phyloP scores from a whole-genome alignment of 2,113 vertebrate genomes.

The Casuarius casuarius region DNA sequence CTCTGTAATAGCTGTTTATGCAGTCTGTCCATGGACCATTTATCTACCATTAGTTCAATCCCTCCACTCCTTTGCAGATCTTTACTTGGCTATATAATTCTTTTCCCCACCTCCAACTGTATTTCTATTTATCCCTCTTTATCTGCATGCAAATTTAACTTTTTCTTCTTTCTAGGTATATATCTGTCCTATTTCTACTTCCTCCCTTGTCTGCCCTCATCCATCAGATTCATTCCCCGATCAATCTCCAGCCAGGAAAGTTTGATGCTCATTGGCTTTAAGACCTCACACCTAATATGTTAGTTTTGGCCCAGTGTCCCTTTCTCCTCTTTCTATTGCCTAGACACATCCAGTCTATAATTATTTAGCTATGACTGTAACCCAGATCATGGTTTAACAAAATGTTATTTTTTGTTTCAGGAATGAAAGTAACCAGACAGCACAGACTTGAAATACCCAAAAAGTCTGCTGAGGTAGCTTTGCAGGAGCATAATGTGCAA shows the following conservation, averaged over 20 bases:
- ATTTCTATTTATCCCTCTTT: not conserved
- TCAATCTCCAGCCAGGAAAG: not conserved
- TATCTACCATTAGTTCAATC: not conserved
- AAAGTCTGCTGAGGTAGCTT: not conserved
- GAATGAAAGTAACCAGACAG: not conserved
- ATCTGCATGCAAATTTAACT: not conserved
- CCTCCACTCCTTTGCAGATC: not conserved
- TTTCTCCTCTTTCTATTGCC: not conserved
- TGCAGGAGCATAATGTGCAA: not conserved
- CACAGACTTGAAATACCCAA: not conserved
- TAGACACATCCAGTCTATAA: not conserved
- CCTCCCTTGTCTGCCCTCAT: not conserved
- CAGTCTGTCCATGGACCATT: not conserved
- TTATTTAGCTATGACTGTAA: not conserved
- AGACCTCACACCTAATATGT: not conserved
- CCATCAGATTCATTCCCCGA: not conserved
- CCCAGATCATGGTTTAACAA: not conserved
- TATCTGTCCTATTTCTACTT: not conserved
- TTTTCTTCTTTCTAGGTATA: not conserved
- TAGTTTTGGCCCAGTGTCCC: not conserved
- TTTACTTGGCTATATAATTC: not conserved
- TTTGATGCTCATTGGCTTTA: not conserved
- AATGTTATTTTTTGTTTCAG: not conserved
- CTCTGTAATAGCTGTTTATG: not conserved
- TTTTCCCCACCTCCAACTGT: not conserved